Percentiles rank a stretch among this genome's conserved stretches.
These are phyloP conservation scores for Eriocheir sinensis DNA, from an alignment of 1,140 invertebrate species.

Conservation along the genomic window DNA sequence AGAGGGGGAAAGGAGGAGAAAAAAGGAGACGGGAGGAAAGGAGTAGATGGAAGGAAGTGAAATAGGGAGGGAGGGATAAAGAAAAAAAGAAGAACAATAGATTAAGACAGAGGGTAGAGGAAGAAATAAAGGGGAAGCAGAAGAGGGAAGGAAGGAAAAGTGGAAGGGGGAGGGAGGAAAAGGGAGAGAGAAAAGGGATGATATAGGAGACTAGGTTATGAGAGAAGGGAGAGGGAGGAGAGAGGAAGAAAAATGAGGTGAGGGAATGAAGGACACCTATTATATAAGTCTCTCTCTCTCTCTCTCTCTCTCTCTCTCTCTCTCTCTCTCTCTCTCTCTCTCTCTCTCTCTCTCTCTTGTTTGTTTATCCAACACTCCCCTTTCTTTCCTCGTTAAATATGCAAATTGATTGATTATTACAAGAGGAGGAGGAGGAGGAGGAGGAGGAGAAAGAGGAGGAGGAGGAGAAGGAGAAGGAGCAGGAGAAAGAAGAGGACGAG, in stretches of 20 bases:
- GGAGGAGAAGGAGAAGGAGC: too few relatives aligned
- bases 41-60: neutral
- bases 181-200: neutral
- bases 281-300: conserved; percentile 15
- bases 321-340: conserved; percentile 4
- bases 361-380: neutral
- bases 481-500: too few relatives aligned
- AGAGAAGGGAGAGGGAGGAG: neutral
- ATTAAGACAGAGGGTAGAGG: too few relatives aligned
- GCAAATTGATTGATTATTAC: too few relatives aligned
- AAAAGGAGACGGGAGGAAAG: neutral
- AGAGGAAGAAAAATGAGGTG: too few relatives aligned
- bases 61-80: neutral
- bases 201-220: neutral
- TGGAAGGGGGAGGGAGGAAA: neutral
- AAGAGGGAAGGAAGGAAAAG: neutral
- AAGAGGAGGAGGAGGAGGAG: too few relatives aligned
- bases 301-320: conserved; percentile 4
- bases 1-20: too few relatives aligned
- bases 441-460: too few relatives aligned
- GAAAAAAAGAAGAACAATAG: neutral
- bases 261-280: neutral
- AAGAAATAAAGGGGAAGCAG: neutral
- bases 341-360: conserved; percentile 2
- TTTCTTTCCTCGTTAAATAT: too few relatives aligned